A percentile compares a stretch with the other conserved stretches of the same genome.
Conservation (phyloP, 2,113 vertebrate genomes). For the Pomatostomus ruficeps region DNA sequence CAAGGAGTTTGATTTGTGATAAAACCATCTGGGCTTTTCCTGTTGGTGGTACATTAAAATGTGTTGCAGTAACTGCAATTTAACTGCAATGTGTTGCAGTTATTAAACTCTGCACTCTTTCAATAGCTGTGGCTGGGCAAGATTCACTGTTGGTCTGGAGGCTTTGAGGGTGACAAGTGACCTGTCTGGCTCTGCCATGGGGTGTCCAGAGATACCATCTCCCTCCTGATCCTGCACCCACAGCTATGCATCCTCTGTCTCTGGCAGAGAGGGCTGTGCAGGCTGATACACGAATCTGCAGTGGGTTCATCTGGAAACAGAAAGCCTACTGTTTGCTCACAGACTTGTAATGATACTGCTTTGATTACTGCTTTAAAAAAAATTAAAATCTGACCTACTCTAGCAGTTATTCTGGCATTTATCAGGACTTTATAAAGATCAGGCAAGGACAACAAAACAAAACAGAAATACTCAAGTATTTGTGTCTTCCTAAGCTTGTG, state of each 20-base stretch:
- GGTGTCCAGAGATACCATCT: not conserved
- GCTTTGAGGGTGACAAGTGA: not conserved
- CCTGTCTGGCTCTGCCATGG: not conserved
- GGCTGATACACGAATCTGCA: not conserved
- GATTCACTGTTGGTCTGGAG: not conserved
- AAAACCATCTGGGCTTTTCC: not conserved
- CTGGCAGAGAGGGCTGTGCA: not conserved
- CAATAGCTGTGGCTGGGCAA: not conserved
- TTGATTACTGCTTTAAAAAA: not conserved
- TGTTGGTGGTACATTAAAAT: not conserved
- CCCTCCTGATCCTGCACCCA: not conserved
- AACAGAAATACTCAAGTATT: not conserved
- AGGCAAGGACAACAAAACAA: not conserved
- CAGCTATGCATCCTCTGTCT: accelerated
- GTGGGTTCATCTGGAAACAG: not conserved
- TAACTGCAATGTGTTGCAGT: not conserved
- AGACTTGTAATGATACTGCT: not conserved
- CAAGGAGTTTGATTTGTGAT: not conserved
- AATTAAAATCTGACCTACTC: not conserved
- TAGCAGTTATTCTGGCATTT: not conserved
- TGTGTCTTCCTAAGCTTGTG: not conserved
- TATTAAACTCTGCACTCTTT: not conserved
- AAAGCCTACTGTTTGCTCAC: not conserved
- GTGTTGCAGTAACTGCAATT: not conserved
- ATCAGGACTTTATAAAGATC: not conserved